Percentiles rank a stretch among this genome's conserved stretches.
Conservation (phyloP, 2,797 vertebrate genomes). For the Apogon hyalosoma region DNA sequence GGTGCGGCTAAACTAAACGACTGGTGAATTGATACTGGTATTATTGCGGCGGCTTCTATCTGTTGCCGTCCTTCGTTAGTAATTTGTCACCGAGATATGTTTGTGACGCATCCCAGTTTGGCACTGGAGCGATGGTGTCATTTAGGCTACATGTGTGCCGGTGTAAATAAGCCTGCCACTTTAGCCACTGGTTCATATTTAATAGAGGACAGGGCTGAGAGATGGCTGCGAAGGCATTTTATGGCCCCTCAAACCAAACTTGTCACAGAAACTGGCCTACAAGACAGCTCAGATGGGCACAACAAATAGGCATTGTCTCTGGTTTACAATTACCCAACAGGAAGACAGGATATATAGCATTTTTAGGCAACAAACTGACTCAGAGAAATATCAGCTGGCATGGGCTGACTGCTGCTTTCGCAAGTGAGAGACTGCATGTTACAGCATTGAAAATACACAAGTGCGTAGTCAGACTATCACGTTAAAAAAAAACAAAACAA, state of each 20-base stretch:
- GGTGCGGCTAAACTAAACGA: constrained; percentile 61
- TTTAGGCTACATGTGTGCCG: constrained; percentile 60
- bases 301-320: constrained; percentile 63
- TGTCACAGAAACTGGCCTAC: constrained; percentile 64
- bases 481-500: constrained; percentile 5
- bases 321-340: constrained; percentile 68
- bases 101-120: constrained; percentile 32
- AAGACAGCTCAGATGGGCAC: constrained; percentile 53
- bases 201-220: constrained; percentile 62
- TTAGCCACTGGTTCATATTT: constrained; percentile 67
- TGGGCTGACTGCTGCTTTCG: constrained; percentile 1
- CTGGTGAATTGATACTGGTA: constrained; percentile 52
- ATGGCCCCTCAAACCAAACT: constrained; percentile 70
- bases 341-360: constrained; percentile 33
- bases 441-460: constrained; percentile 8
- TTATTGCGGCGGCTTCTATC: constrained; percentile 11
- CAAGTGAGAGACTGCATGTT: not conserved
- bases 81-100: constrained; percentile 63
- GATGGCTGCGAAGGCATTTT: constrained; percentile 60
- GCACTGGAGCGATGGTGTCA: constrained; percentile 65
- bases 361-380: constrained; percentile 24
- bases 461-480: constrained; percentile 14
- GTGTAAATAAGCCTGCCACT: constrained; percentile 79
- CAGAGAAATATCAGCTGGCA: constrained; percentile 29
- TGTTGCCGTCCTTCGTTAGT: constrained; percentile 24